Percentiles rank a stretch among this genome's conserved stretches.
Conservation (phyloP, 2,113 vertebrate genomes). For the Promerops cafer region DNA sequence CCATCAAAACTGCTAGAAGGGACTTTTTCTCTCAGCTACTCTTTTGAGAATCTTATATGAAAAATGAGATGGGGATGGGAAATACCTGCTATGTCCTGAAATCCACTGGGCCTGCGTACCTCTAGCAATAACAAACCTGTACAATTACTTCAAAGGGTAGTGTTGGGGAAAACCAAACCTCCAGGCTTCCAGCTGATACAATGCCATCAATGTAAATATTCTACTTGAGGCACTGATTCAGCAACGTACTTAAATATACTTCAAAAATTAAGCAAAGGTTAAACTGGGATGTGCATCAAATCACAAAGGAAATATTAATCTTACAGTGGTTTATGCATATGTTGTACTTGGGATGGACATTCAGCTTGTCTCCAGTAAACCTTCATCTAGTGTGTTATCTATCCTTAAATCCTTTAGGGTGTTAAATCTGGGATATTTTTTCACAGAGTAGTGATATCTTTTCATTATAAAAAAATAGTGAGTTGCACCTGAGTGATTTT, state of each 20-base stretch:
- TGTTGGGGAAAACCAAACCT: not conserved
- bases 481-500: not conserved
- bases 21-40: not conserved
- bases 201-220: not conserved
- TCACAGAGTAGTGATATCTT: not conserved
- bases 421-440: not conserved
- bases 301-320: not conserved
- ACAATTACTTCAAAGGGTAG: not conserved
- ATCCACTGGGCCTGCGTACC: not conserved
- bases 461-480: not conserved
- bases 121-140: not conserved
- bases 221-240: not conserved
- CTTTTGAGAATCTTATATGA: not conserved
- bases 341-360: not conserved
- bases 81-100: not conserved
- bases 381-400: not conserved
- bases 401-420: not conserved
- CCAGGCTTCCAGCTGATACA: not conserved
- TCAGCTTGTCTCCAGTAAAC: not conserved
- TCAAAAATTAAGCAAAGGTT: not conserved
- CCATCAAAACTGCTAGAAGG: not conserved
- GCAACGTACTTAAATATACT: not conserved
- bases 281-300: not conserved
- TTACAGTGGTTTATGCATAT: not conserved
- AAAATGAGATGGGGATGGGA: not conserved